These are phyloP conservation scores for Axinella damicornis DNA, from an alignment of 37 sponge, comb jelly and placozoan species.

Conservation along the genomic window DNA sequence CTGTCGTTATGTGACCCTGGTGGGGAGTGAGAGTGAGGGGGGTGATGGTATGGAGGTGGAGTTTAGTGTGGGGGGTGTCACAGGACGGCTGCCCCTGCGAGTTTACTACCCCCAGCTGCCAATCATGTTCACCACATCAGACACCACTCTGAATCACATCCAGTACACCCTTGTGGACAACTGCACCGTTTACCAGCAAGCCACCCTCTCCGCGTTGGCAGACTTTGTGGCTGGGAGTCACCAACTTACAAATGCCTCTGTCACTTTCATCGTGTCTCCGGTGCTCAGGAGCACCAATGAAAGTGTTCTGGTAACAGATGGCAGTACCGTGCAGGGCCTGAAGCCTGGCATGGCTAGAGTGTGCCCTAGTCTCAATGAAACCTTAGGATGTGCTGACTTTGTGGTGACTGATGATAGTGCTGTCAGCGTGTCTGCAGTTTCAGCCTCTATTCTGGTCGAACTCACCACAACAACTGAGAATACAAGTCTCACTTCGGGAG, in stretches of 20 bases:
- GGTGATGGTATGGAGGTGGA: conserved; percentile 9
- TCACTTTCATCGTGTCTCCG: conserved; percentile 35
- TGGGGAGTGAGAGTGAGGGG: conserved; percentile 28
- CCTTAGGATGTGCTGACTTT: conserved; percentile 24
- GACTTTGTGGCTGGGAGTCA: conserved; percentile 46
- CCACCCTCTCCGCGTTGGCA: conserved; percentile 16
- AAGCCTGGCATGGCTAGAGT: conserved; percentile 15
- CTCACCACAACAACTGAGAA: not conserved
- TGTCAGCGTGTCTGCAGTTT: conserved; percentile 9
- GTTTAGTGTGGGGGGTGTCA: conserved; percentile 2
- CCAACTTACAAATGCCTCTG: conserved; percentile 20
- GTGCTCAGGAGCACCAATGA: not conserved
- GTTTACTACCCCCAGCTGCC: conserved; percentile 64
- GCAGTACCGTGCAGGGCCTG: conserved; percentile 8
- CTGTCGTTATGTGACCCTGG: conserved; percentile 16
- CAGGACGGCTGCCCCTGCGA: conserved; percentile 24
- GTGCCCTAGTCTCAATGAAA: not conserved
- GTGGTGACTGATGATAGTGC: not conserved
- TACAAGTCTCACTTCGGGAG: not conserved
- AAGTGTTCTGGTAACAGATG: conserved; percentile 8
- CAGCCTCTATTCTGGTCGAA: conserved; percentile 3
- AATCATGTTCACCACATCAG: not conserved
- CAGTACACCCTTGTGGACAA: conserved; percentile 22
- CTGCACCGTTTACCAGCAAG: conserved; percentile 40
- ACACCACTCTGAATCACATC: conserved; percentile 48